A percentile compares a stretch with the other conserved stretches of the same genome.
Evolutionary conservation across 2,113 vertebrate species (phyloP).

Genomic region (Channa argus): DNA sequence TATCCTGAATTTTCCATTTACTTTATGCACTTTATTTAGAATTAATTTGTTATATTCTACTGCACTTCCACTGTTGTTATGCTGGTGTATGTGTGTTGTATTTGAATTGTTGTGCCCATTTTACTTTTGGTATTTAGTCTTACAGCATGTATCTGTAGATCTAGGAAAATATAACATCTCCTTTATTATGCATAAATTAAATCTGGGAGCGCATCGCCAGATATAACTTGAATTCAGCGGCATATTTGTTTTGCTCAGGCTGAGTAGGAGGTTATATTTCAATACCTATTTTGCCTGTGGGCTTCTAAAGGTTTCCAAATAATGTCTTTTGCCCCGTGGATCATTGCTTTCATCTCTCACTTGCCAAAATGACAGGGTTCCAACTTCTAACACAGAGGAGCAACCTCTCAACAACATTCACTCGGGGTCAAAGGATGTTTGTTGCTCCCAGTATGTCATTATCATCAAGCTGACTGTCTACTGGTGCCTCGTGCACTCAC

Average conservation of each 20-base stretch:
- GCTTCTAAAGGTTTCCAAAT: conserved; percentile 49
- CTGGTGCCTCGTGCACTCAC: conserved; percentile 13
- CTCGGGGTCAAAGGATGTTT: conserved; percentile 41
- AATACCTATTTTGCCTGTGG: background rate
- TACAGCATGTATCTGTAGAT: background rate
- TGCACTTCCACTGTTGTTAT: background rate
- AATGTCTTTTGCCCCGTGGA: conserved; percentile 9
- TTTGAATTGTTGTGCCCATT: background rate
- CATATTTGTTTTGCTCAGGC: conserved; percentile 8
- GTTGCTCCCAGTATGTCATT: conserved; percentile 38
- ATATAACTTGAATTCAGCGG: background rate
- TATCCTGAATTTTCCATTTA: background rate
- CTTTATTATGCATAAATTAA: background rate
- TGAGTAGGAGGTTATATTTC: background rate
- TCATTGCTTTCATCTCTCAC: conserved; percentile 49
- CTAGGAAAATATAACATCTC: background rate
- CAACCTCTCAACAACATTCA: background rate
- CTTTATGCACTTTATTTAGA: too few relatives aligned
- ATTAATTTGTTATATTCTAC: background rate
- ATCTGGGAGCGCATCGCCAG: background rate
- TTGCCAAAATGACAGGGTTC: conserved; percentile 48
- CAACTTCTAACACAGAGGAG: conserved; percentile 8
- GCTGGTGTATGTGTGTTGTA: conserved; percentile 6
- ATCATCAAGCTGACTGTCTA: conserved; percentile 22
- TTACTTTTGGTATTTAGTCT: conserved; percentile 9